Evolutionary conservation across 2,797 vertebrate species (phyloP).

Genomic region (Acomys russatus): DNA sequence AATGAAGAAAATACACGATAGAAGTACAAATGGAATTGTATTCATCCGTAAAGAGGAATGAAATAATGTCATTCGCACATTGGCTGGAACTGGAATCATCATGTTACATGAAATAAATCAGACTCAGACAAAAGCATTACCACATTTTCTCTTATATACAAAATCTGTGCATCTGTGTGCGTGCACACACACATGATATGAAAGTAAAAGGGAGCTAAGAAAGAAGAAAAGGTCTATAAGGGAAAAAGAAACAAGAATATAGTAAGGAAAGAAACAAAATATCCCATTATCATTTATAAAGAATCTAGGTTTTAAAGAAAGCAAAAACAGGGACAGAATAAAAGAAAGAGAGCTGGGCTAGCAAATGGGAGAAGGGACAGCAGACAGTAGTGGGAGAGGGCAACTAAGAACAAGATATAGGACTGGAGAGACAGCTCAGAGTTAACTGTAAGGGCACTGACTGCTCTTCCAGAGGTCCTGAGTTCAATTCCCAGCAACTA

Average conservation of each 20-base stretch:
- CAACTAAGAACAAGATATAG: neutral
- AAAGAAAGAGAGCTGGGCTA: neutral
- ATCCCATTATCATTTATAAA: neutral
- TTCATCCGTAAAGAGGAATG: neutral
- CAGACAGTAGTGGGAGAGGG: neutral
- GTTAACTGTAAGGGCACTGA: too few relatives aligned
- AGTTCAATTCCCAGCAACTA: too few relatives aligned
- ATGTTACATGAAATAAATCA: neutral
- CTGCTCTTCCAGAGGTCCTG: too few relatives aligned
- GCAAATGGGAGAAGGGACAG: neutral
- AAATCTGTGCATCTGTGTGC: neutral
- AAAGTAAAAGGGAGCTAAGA: neutral
- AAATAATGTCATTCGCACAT: neutral
- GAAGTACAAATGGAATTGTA: neutral
- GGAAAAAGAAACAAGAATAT: neutral
- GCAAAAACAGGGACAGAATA: neutral
- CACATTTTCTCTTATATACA: neutral
- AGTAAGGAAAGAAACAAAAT: neutral
- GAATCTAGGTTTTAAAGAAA: neutral
- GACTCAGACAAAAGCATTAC: neutral
- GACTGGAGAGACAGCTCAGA: too few relatives aligned
- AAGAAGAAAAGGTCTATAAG: neutral
- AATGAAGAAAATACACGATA: neutral
- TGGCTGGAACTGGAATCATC: neutral
- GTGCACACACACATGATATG: neutral